Evolutionary conservation across 2,888 invertebrate genomes (phyloP).

Genomic region (Fragum whitleyi): DNA sequence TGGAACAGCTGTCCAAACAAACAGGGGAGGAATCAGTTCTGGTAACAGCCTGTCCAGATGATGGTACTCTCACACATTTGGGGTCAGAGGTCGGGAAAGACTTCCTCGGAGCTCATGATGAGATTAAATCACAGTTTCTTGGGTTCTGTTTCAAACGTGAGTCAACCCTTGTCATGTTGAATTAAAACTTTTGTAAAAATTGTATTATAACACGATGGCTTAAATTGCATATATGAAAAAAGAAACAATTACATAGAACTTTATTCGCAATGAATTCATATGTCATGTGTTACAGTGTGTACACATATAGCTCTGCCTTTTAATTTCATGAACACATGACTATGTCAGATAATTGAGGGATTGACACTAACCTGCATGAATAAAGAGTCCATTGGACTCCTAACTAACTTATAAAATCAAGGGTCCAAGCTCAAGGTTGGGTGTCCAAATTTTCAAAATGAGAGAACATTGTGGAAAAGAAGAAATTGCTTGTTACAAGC

Average conservation of each 20-base stretch:
- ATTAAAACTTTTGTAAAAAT: not conserved
- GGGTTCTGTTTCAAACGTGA: slow-evolving; percentile 57
- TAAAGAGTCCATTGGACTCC: not conserved
- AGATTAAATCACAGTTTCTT: slow-evolving; percentile 54
- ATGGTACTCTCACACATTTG: slow-evolving; percentile 47
- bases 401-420: not conserved
- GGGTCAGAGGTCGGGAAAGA: slow-evolving; percentile 48
- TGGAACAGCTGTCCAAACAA: slow-evolving; percentile 39
- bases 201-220: too few species aligned
- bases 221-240: too few species aligned
- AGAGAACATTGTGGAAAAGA: too few species aligned
- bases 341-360: not conserved
- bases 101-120: slow-evolving; percentile 47
- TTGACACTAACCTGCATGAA: not conserved
- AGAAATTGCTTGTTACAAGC: too few species aligned
- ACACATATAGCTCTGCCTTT: not conserved
- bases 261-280: too few species aligned
- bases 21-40: slow-evolving; percentile 45
- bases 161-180: not conserved
- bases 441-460: too few species aligned
- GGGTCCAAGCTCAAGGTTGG: too few species aligned
- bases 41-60: slow-evolving; percentile 43
- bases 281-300: too few species aligned
- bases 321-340: not conserved
- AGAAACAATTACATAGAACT: too few species aligned